These are phyloP conservation scores for Agrotis segetum DNA, from an alignment of 2,888 invertebrate genomes.

Conservation along the genomic window DNA sequence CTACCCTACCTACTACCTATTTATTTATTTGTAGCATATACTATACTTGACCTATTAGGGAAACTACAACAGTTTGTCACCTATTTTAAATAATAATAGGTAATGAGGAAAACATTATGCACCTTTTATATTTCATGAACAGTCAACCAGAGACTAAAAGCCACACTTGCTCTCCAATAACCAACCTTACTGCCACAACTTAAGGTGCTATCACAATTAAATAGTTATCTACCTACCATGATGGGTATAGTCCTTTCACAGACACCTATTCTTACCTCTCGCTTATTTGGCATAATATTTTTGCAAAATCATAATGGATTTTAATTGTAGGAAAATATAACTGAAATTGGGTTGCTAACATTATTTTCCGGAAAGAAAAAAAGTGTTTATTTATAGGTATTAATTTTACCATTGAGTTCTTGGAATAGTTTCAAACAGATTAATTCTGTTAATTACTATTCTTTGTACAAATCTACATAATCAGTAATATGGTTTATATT, in stretches of 20 bases:
- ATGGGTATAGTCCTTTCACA: no score
- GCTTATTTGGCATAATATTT: no score
- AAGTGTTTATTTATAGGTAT: no score
- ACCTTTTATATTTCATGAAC: background rate
- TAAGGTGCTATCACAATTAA: background rate
- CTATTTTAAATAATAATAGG: conserved; percentile 7
- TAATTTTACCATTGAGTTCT: background rate
- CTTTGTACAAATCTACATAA: background rate
- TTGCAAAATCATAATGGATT: no score
- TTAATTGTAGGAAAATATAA: no score
- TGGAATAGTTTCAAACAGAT: background rate
- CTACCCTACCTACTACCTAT: background rate
- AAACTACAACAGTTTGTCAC: conserved; percentile 1
- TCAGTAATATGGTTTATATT: no score
- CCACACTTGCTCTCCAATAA: background rate
- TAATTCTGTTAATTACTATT: background rate
- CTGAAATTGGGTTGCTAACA: no score
- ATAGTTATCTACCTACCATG: no score
- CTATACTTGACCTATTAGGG: background rate
- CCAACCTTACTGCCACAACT: background rate
- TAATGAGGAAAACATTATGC: background rate
- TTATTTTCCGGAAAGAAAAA: no score
- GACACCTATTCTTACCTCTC: no score
- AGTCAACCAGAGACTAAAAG: background rate
- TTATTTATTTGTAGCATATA: background rate